These are phyloP conservation scores for Belonocnema kinseyi DNA, from an alignment of 1,140 invertebrate species.

Conservation along the genomic window DNA sequence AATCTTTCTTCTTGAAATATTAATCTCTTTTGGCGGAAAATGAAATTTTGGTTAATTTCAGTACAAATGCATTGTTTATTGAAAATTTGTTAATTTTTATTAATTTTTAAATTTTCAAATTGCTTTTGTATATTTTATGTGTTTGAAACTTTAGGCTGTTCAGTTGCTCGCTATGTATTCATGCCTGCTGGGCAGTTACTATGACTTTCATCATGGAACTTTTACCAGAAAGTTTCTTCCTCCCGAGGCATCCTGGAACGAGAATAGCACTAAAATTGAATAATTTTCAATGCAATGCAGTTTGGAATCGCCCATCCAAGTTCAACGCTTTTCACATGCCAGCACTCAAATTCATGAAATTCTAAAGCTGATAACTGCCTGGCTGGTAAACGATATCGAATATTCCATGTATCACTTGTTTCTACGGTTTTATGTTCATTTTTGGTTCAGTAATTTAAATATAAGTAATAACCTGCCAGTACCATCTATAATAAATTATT, in stretches of 20 bases:
- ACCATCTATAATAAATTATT: no score
- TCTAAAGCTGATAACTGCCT: constrained; percentile 9
- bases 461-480: no score
- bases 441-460: not conserved
- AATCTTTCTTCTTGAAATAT: no score
- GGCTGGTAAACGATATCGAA: not conserved
- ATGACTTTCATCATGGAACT: constrained; percentile 7
- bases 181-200: not conserved
- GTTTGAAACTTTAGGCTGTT: no score
- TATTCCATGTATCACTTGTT: constrained; percentile 1
- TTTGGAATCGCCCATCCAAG: constrained; percentile 5
- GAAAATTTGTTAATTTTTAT: no score
- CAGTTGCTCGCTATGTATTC: not conserved
- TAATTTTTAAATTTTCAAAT: no score
- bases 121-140: no score
- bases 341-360: constrained; percentile 18
- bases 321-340: constrained; percentile 4
- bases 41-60: no score
- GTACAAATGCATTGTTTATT: no score
- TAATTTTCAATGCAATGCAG: constrained; percentile 15
- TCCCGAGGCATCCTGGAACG: not conserved
- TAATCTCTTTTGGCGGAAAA: no score
- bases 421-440: not conserved
- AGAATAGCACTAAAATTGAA: not conserved
- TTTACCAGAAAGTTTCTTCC: not conserved